phyloP scores from a whole-genome alignment of 2,888 invertebrate genomes.

The Clusia tigrina region DNA sequence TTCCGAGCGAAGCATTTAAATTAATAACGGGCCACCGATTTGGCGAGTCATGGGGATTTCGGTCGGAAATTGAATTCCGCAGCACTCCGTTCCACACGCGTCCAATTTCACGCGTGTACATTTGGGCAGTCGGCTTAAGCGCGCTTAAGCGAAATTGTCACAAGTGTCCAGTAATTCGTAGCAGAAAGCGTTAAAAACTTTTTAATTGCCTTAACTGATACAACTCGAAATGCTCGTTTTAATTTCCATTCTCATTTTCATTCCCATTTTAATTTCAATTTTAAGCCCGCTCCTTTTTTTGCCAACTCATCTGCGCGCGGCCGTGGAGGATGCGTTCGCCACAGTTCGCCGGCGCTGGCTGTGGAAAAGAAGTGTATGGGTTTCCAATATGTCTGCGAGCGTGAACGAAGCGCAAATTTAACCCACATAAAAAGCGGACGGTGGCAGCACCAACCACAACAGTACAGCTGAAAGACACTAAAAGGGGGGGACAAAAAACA shows the following conservation, averaged over 20 bases:
- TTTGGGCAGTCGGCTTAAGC: too few relatives aligned
- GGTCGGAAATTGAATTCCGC: too few relatives aligned
- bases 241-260: neutral
- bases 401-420: neutral
- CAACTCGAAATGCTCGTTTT: neutral
- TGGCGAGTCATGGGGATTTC: too few relatives aligned
- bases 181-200: conserved; percentile 50
- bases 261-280: neutral
- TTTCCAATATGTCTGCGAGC: neutral
- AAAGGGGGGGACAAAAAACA: neutral
- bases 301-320: neutral
- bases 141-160: neutral
- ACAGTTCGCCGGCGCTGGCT: neutral
- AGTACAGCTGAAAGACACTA: too few relatives aligned
- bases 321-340: neutral
- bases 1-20: too few relatives aligned
- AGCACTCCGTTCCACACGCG: too few relatives aligned
- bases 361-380: neutral
- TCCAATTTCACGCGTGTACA: too few relatives aligned
- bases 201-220: conserved; percentile 47
- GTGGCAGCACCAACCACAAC: too few relatives aligned
- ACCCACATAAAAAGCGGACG: neutral
- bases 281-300: neutral
- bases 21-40: too few relatives aligned
- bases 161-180: too few relatives aligned